Evolutionary conservation across 2,113 vertebrate genomes (phyloP).

Genomic region (Sceloporus undulatus): DNA sequence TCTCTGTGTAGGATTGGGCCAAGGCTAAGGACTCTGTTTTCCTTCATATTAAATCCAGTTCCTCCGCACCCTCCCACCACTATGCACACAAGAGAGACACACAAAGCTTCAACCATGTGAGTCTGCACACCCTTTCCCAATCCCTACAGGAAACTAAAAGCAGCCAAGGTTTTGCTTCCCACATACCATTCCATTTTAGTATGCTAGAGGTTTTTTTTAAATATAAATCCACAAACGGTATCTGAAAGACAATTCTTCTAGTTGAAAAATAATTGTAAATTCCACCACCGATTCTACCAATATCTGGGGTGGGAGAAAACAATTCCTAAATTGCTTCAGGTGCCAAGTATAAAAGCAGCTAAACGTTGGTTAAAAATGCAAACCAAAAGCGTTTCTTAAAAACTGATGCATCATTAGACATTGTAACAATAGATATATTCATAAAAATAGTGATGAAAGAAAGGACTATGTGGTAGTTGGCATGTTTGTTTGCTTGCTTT

Average conservation of each 20-base stretch:
- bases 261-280: background rate
- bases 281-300: background rate
- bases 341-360: background rate
- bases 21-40: background rate
- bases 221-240: background rate
- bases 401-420: background rate
- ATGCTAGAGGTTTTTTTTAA: background rate
- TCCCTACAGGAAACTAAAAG: background rate
- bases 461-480: no score
- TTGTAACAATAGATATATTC: no score
- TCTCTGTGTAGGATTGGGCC: no score
- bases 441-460: no score
- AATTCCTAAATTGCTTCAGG: background rate
- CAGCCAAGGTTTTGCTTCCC: background rate
- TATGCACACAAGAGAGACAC: background rate
- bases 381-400: background rate
- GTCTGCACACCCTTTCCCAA: background rate
- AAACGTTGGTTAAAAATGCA: background rate
- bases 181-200: background rate
- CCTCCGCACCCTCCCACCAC: background rate
- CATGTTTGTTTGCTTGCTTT: no score
- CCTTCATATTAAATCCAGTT: background rate
- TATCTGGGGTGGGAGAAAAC: background rate
- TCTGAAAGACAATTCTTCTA: background rate
- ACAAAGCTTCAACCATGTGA: background rate